phyloP scores from a whole-genome alignment of 2,888 invertebrate species.

The Liposcelis brunnea region DNA sequence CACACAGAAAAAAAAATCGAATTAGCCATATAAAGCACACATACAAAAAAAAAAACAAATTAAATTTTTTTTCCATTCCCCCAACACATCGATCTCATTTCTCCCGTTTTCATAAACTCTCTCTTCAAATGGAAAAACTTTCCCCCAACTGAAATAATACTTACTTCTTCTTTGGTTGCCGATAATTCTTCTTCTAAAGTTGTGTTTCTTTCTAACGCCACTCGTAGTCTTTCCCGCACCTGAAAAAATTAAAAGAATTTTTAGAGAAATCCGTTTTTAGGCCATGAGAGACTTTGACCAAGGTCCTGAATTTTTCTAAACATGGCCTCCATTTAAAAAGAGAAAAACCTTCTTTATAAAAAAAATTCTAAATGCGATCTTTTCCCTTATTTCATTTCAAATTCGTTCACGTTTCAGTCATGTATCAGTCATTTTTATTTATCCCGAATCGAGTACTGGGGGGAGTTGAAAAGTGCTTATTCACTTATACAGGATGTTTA shows the following conservation, averaged over 20 bases:
- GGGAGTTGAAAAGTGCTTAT: too few relatives aligned
- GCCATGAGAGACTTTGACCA: too few relatives aligned
- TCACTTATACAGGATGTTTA: too few relatives aligned
- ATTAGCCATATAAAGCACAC: not conserved
- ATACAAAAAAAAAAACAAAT: not conserved
- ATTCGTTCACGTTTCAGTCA: conserved; percentile 4
- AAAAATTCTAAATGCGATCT: conserved; percentile 2
- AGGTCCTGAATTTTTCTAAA: too few relatives aligned
- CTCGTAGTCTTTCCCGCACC: conserved; percentile 91
- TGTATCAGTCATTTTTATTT: too few relatives aligned
- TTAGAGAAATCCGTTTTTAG: too few relatives aligned
- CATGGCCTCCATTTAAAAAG: too few relatives aligned
- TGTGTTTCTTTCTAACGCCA: conserved; percentile 90
- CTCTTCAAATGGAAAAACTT: not conserved
- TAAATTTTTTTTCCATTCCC: not conserved
- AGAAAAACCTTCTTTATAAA: too few relatives aligned
- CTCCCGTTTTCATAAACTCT: not conserved
- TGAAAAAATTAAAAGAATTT: conserved; percentile 27
- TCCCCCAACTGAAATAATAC: conserved; percentile 17
- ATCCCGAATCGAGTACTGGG: too few relatives aligned
- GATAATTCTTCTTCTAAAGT: conserved; percentile 91
- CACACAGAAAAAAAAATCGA: conserved; percentile 8
- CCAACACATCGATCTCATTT: not conserved
- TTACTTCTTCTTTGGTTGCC: conserved; percentile 90
- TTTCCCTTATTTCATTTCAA: conserved; percentile 1